Evolutionary conservation across 2,797 vertebrate species (phyloP), one percentile per base, ranked within the genome.

Genomic region (Oreochromis grahami): DNA sequence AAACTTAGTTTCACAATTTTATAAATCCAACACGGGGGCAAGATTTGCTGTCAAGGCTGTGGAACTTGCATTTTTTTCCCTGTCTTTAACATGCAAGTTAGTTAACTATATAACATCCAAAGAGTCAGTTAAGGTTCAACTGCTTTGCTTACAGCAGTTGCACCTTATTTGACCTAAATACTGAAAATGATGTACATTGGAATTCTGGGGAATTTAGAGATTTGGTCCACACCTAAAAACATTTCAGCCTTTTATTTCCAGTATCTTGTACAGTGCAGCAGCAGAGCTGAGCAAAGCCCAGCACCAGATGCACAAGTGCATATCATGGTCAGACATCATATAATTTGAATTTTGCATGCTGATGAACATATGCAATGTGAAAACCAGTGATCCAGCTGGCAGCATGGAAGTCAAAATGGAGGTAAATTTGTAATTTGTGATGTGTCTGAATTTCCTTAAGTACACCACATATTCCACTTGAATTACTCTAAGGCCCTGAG

Each of bases 11-110:
- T 72, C 45, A 65, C 41, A 70, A 79, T 89, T 48, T 58, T 81
- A 87, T 91, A 85, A 72, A 82, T 79, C 76, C 92, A 24, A 82
- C 86, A 87, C 76, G 38, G 88, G 53, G 26, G 4, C 34, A 84
- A 76, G 68, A 89, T 87, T 87, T 78, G 36, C 72, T 83, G 60
- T 72, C 55, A 82, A 72, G 51, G 77, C 34, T 72, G 78, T 84
- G 50, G 36, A 87, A 80, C 58, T 82, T 88, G 58, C 80, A 76
- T 78, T 83, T 10, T 81, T 26, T 38, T 32, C 38, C 15, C 13
- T 77, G 17, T 85, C 43, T 79, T 65, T 85, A 19, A 79, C 78
- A 86, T 65, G n/a, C 34, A 76, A 53, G 77, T 74, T 56, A 82
- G 29, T 56, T 72, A 80, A 55, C 50, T 36, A 9, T 56, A 51